Evolutionary conservation across 1,140 invertebrate genomes (phyloP).

Genomic region (Sesamia nonagrioides): DNA sequence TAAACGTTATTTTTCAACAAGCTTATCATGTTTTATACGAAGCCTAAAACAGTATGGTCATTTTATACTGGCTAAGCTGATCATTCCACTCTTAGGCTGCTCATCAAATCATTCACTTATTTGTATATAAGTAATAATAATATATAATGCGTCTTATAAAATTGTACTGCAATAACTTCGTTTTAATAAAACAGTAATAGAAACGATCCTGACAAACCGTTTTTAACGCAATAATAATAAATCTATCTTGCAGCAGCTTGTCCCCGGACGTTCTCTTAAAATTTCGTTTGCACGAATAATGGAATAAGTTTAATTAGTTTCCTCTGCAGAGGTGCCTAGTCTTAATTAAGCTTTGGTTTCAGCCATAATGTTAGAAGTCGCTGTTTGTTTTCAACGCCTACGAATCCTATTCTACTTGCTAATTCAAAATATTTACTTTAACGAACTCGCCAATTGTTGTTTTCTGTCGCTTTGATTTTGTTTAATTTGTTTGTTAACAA

Average conservation of each 20-base stretch:
- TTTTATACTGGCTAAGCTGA: no score
- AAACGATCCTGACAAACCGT: slow-evolving; percentile 52
- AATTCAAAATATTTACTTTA: slow-evolving; percentile 45
- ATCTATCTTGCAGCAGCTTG: slow-evolving; percentile 60
- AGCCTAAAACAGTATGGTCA: no score
- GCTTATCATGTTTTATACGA: no score
- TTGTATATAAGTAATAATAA: no score
- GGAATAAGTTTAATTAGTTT: slow-evolving; percentile 83
- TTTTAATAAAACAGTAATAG: slow-evolving; percentile 47
- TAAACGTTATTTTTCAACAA: no score
- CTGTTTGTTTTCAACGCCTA: slow-evolving; percentile 64
- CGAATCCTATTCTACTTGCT: slow-evolving; percentile 40
- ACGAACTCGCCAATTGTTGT: not conserved
- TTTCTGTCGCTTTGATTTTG: not conserved
- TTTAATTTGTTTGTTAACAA: not conserved
- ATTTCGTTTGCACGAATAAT: slow-evolving; percentile 75
- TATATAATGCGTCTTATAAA: not conserved
- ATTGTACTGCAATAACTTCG: slow-evolving; percentile 24
- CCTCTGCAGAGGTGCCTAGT: slow-evolving; percentile 69
- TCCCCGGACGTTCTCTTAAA: slow-evolving; percentile 65
- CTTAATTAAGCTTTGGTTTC: slow-evolving; percentile 80
- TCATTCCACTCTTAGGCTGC: no score
- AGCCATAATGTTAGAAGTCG: slow-evolving; percentile 64
- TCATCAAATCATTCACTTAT: not conserved
- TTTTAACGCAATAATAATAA: slow-evolving; percentile 60